phyloP scores from a whole-genome alignment of 2,888 invertebrate genomes.

The Nyleta sp. region DNA sequence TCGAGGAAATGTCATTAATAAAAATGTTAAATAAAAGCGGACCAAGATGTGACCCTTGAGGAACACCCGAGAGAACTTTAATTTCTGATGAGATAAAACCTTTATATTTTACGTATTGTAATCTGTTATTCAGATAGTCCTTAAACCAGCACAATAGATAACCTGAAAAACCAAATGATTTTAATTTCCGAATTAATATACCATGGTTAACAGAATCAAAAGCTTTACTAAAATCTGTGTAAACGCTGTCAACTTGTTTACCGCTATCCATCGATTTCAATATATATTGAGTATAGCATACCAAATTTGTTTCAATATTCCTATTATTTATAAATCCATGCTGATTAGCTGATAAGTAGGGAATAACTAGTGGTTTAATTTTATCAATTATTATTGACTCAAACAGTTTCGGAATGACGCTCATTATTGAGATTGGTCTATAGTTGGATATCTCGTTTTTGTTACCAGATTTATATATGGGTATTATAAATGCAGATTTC shows the following conservation, averaged over 20 bases:
- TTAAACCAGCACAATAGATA: background rate
- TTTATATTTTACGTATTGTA: slow-evolving; percentile 14
- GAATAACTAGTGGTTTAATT: background rate
- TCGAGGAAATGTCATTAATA: slow-evolving; percentile 9
- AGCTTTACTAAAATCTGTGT: slow-evolving; percentile 25
- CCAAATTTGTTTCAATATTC: slow-evolving; percentile 17
- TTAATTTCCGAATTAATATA: background rate
- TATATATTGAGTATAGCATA: slow-evolving; percentile 9
- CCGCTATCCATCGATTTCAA: background rate
- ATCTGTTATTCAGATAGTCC: background rate
- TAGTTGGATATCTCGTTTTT: slow-evolving; percentile 2
- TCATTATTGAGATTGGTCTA: slow-evolving; percentile 14
- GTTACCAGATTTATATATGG: slow-evolving; percentile 8
- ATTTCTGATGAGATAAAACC: background rate
- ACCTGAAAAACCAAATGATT: slow-evolving; percentile 11
- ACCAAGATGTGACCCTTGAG: slow-evolving; percentile 5
- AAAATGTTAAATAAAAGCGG: slow-evolving; percentile 16
- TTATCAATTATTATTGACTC: slow-evolving; percentile 7
- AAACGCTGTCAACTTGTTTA: slow-evolving; percentile 15
- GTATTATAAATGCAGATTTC: slow-evolving; percentile 17
- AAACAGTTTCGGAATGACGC: slow-evolving; percentile 6
- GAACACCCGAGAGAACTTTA: slow-evolving; percentile 3
- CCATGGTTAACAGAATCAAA: slow-evolving; percentile 26
- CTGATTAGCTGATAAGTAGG: slow-evolving; percentile 2
- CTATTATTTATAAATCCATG: slow-evolving; percentile 9